These are phyloP conservation scores for Telmatochromis sp. DNA, from an alignment of 2,113 vertebrate genomes.

Conservation along the genomic window DNA sequence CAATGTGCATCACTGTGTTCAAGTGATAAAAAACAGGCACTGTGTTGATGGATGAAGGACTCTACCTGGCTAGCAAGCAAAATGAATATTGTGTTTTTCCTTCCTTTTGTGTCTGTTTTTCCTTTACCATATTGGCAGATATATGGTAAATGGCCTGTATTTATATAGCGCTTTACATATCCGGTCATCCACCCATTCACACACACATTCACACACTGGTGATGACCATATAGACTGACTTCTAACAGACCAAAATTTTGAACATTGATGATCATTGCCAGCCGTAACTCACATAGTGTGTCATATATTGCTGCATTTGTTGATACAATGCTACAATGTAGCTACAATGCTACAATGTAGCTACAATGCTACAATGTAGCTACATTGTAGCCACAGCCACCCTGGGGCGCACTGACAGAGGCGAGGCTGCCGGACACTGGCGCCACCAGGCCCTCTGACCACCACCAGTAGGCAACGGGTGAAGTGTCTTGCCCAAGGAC, in stretches of 20 bases:
- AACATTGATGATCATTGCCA: fast-evolving
- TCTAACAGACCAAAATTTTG: neutral
- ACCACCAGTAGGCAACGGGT: fast-evolving
- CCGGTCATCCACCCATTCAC: too few species aligned
- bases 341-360: too few species aligned
- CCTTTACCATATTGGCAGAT: neutral
- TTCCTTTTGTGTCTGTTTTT: neutral
- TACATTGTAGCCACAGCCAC: fast-evolving
- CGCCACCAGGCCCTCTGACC: fast-evolving
- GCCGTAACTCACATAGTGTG: neutral
- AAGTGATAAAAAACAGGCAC: neutral
- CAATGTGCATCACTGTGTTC: neutral
- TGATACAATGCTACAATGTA: neutral
- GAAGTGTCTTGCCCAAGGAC: fast-evolving
- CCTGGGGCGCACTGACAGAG: too few species aligned
- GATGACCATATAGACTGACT: too few species aligned
- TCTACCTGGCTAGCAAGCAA: neutral
- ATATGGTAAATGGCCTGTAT: too few species aligned
- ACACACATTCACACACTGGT: too few species aligned
- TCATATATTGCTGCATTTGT: neutral
- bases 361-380: too few species aligned
- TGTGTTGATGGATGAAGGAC: neutral
- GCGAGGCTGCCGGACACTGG: too few species aligned
- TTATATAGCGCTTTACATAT: too few species aligned
- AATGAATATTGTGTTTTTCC: neutral